Conservation (phyloP, 2,888 invertebrate species). For the Nephrotoma guestfalica region DNA sequence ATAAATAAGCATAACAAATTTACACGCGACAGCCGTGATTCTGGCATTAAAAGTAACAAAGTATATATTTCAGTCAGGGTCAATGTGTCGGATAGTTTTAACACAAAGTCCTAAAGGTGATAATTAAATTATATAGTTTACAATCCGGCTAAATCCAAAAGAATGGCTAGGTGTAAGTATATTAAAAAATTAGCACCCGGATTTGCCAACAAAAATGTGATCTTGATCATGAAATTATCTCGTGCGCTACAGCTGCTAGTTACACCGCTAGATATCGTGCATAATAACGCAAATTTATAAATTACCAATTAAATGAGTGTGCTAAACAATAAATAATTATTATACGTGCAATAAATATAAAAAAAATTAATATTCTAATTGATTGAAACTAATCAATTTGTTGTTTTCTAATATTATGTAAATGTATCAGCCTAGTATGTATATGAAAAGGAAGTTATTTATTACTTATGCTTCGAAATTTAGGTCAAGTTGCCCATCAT, state of each 20-base stretch:
- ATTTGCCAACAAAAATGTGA: neutral
- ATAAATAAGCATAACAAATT: neutral
- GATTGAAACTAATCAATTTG: neutral
- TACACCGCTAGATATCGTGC: neutral
- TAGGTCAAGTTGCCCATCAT: neutral
- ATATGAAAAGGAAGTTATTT: neutral
- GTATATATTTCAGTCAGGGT: neutral
- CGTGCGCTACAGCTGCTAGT: neutral
- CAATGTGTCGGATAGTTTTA: neutral
- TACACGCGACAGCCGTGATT: too few species aligned
- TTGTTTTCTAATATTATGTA: neutral
- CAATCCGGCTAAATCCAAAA: neutral
- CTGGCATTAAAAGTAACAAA: neutral
- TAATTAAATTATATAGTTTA: neutral
- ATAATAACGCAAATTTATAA: neutral
- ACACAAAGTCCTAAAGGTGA: neutral
- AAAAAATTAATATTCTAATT: neutral
- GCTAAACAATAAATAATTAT: neutral
- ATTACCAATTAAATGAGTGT: neutral
- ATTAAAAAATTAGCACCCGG: neutral
- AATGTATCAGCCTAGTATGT: neutral
- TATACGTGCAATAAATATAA: neutral
- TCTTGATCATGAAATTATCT: neutral
- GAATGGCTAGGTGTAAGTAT: neutral
- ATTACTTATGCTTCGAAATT: neutral